Evolutionary conservation across 1,140 invertebrate genomes (phyloP).

Genomic region (Drosophila punjabiensis): DNA sequence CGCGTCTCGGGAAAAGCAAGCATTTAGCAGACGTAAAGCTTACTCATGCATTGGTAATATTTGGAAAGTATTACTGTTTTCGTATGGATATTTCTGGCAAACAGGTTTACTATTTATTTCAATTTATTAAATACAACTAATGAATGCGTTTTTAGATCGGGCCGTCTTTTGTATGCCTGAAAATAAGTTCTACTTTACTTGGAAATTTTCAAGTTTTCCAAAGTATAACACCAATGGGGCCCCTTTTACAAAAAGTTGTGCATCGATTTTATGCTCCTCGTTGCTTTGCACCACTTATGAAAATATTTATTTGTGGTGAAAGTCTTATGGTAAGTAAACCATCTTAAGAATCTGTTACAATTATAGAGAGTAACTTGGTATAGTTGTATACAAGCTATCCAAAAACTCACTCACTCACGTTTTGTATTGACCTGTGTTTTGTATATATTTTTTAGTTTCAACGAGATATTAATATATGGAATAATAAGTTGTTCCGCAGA

Average conservation of each 20-base stretch:
- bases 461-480: conserved; percentile 95
- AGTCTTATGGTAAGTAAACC: conserved; percentile 89
- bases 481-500: conserved; percentile 91
- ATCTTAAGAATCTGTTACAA: neutral
- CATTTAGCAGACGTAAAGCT: conserved; percentile 68
- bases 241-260: conserved; percentile 91
- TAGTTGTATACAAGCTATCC: no score
- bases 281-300: conserved; percentile 88
- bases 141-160: conserved; percentile 88
- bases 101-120: conserved; percentile 50
- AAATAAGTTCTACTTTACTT: conserved; percentile 87
- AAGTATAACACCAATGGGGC: conserved; percentile 92
- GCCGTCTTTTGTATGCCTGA: conserved; percentile 91
- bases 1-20: conserved; percentile 26
- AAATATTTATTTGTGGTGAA: conserved; percentile 90
- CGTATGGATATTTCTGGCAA: conserved; percentile 61
- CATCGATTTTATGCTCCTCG: conserved; percentile 90
- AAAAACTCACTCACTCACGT: no score
- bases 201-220: conserved; percentile 91
- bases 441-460: conserved; percentile 88
- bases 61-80: conserved; percentile 57
- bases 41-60: conserved; percentile 60
- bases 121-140: neutral
- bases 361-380: neutral
- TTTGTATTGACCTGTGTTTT: no score